Conservation (phyloP, 2,888 invertebrate genomes). For the Napeogenes sylphis region DNA sequence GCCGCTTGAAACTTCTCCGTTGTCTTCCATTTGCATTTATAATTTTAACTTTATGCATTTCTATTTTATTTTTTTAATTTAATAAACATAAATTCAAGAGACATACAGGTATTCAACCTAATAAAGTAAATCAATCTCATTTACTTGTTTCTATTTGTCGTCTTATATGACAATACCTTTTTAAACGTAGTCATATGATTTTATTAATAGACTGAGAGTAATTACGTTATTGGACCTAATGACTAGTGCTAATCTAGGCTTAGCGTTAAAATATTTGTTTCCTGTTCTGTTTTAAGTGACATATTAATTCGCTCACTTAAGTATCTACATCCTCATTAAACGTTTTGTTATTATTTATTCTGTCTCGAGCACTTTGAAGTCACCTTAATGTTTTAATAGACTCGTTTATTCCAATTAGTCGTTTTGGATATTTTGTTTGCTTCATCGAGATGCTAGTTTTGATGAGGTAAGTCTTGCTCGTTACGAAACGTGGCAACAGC, state of each 20-base stretch:
- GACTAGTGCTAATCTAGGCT: slow-evolving; percentile 62
- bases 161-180: background rate
- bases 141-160: too few species aligned
- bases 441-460: background rate
- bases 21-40: too few species aligned
- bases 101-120: too few species aligned
- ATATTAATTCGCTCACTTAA: slow-evolving; percentile 67
- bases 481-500: slow-evolving; percentile 19
- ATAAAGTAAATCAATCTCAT: too few species aligned
- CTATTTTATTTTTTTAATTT: too few species aligned
- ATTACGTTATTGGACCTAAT: slow-evolving; percentile 22
- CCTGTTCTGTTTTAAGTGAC: slow-evolving; percentile 69
- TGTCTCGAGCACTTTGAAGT: slow-evolving; percentile 48
- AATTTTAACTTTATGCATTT: too few species aligned
- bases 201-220: slow-evolving; percentile 22
- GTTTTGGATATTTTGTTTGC: slow-evolving; percentile 32
- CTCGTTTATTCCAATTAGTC: slow-evolving; percentile 56
- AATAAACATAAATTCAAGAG: too few species aligned
- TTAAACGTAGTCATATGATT: slow-evolving; percentile 13
- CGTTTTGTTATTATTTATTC: slow-evolving; percentile 66
- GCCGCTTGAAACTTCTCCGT: slow-evolving; percentile 5
- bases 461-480: slow-evolving; percentile 15
- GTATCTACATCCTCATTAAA: slow-evolving; percentile 75
- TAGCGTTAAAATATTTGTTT: slow-evolving; percentile 67
- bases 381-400: slow-evolving; percentile 57